Percentiles rank a stretch among this genome's conserved stretches.
Conservation (phyloP, 1,140 invertebrate genomes). For the Pristionchus pacificus region DNA sequence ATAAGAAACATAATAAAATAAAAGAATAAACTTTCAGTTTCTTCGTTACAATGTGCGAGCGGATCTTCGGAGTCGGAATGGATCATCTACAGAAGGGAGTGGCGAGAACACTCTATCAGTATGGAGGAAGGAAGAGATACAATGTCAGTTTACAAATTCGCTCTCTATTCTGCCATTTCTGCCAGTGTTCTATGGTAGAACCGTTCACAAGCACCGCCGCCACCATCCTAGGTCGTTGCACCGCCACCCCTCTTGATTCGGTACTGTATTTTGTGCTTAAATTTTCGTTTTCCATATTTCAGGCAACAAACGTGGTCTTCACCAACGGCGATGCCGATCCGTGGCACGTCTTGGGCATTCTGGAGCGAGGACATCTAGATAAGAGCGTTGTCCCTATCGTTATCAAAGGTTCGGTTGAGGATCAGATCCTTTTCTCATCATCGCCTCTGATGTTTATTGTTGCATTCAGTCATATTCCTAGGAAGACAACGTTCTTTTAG, state of each 20-base stretch:
- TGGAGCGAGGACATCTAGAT: not conserved
- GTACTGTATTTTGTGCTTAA: too few relatives aligned
- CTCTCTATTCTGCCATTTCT: not conserved
- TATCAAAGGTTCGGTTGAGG: not conserved
- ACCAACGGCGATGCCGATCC: not conserved
- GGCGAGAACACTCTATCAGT: not conserved
- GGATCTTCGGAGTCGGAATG: not conserved
- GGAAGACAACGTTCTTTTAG: too few relatives aligned
- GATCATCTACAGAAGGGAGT: not conserved
- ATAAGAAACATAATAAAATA: too few relatives aligned
- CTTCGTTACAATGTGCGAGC: not conserved
- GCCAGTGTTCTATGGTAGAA: too few relatives aligned
- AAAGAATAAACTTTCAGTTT: too few relatives aligned
- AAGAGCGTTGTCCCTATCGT: not conserved
- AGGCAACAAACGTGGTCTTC: not conserved
- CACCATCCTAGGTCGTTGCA: too few relatives aligned
- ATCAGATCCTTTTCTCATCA: too few relatives aligned
- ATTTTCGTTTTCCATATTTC: not conserved
- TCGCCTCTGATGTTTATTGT: too few relatives aligned
- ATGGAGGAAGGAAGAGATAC: not conserved
- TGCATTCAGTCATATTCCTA: too few relatives aligned
- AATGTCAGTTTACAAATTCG: not conserved
- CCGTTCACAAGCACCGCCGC: too few relatives aligned
- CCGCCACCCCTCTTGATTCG: not conserved
- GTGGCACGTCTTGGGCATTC: not conserved